Conservation (phyloP, 2,888 invertebrate species). For the Parochlus steinenii region DNA sequence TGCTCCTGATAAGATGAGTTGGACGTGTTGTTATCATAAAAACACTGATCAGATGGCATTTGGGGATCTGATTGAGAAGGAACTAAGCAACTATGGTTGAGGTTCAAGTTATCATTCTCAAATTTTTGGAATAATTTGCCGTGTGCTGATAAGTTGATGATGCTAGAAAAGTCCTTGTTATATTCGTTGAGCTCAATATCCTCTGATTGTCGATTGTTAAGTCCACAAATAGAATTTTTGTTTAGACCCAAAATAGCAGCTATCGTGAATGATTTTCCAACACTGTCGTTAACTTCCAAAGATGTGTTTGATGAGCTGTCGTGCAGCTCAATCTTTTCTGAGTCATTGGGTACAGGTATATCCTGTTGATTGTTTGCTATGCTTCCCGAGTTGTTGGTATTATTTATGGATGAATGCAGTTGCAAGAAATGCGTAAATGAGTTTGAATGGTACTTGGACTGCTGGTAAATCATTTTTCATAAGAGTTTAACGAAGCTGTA, state of each 20-base stretch:
- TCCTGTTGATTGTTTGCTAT: constrained; percentile 13
- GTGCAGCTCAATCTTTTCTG: constrained; percentile 7
- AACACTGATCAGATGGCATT: constrained; percentile 11
- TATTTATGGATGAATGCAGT: constrained; percentile 24
- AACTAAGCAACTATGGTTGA: constrained; percentile 4
- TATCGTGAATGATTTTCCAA: constrained; percentile 67
- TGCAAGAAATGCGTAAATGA: constrained; percentile 31
- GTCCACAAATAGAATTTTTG: constrained; percentile 20
- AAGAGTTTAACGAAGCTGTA: no score
- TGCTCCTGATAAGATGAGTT: constrained; percentile 11
- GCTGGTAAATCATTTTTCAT: constrained; percentile 31
- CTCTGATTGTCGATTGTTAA: constrained; percentile 3
- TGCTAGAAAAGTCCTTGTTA: no score
- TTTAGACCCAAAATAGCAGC: constrained; percentile 72
- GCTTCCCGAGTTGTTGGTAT: constrained; percentile 15
- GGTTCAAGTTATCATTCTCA: constrained; percentile 10
- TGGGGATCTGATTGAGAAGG: constrained; percentile 4
- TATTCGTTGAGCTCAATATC: constrained; percentile 1
- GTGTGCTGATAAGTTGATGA: constrained; percentile 11
- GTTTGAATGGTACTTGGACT: constrained; percentile 31
- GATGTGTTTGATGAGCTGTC: constrained; percentile 18
- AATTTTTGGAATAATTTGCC: constrained; percentile 12
- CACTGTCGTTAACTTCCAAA: constrained; percentile 23
- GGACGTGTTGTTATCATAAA: constrained; percentile 11
- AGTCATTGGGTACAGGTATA: constrained; percentile 7